A percentile compares a stretch with the other conserved stretches of the same genome.
Conservation (phyloP, 2,888 invertebrate genomes). For the Fabriciana adippe region DNA sequence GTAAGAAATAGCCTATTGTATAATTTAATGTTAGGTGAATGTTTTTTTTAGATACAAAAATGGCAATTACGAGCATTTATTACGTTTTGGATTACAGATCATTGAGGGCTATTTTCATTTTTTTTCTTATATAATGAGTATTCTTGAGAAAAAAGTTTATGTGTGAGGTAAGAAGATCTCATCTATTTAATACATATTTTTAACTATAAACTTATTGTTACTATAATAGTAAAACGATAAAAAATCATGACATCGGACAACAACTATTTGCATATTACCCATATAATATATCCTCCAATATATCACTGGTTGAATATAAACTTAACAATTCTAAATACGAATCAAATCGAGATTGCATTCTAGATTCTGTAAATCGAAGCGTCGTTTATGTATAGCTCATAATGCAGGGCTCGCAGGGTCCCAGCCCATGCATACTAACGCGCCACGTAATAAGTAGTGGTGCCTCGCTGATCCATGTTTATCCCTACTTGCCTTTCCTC, state of each 20-base stretch:
- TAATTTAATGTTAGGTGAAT: conserved; percentile 25
- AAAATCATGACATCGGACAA: neutral
- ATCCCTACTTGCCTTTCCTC: conserved; percentile 49
- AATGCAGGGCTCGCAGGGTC: conserved; percentile 63
- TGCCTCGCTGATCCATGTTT: conserved; percentile 61
- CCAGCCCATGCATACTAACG: conserved; percentile 81
- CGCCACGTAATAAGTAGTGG: conserved; percentile 70
- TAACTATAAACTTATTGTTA: too few relatives aligned
- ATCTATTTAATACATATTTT: too few relatives aligned
- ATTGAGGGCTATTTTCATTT: conserved; percentile 2
- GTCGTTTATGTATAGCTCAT: conserved; percentile 67
- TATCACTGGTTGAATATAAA: conserved; percentile 14
- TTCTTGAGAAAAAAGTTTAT: too few relatives aligned
- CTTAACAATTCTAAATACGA: conserved; percentile 41
- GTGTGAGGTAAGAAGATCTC: too few relatives aligned
- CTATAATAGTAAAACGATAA: neutral
- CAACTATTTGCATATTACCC: too few relatives aligned
- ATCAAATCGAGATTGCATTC: conserved; percentile 40
- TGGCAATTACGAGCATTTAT: conserved; percentile 30
- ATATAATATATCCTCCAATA: neutral
- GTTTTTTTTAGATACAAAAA: conserved; percentile 25
- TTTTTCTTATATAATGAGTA: neutral
- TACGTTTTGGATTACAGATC: conserved; percentile 15
- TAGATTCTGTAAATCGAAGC: conserved; percentile 60
- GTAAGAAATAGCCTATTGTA: conserved; percentile 23